Evolutionary conservation across 2,888 invertebrate genomes (phyloP).

Genomic region (Athalia cordata): DNA sequence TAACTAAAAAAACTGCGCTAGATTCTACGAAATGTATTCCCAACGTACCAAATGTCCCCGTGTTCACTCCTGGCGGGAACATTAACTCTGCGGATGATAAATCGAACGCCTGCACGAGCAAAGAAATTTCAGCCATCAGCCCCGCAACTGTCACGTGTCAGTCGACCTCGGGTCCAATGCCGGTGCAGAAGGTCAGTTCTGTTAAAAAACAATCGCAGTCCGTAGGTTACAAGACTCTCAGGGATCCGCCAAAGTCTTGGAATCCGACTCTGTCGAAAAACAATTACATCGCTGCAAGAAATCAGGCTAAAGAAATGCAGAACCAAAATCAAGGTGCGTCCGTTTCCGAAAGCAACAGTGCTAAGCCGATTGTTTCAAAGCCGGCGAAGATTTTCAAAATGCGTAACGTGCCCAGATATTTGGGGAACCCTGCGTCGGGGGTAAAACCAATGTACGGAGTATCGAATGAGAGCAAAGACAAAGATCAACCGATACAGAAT

Average conservation of each 20-base stretch:
- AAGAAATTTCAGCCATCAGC: conserved; percentile 43
- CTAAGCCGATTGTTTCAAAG: conserved; percentile 67
- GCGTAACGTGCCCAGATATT: conserved; percentile 76
- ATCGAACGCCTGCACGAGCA: conserved; percentile 28
- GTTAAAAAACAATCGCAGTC: conserved; percentile 64
- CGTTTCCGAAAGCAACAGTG: conserved; percentile 45
- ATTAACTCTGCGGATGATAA: conserved; percentile 47
- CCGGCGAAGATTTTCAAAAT: conserved; percentile 78
- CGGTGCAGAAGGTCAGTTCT: conserved; percentile 55
- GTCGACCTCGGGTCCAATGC: conserved; percentile 48
- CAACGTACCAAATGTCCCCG: conserved; percentile 68
- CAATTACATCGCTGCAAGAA: conserved; percentile 69
- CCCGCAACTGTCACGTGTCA: conserved; percentile 48
- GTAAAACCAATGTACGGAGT: conserved; percentile 79
- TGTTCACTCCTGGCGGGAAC: conserved; percentile 62
- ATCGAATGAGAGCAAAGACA: conserved; percentile 66
- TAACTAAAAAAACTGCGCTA: conserved; percentile 60
- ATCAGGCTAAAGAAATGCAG: conserved; percentile 66
- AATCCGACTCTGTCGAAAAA: conserved; percentile 77
- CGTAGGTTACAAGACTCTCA: conserved; percentile 77
- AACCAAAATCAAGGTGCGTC: conserved; percentile 53
- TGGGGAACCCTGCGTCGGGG: conserved; percentile 78
- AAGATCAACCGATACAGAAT: conserved; percentile 14
- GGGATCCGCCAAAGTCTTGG: conserved; percentile 79
- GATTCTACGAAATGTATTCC: conserved; percentile 62